These are phyloP conservation scores for Pyrrhia umbra DNA, from an alignment of 2,888 invertebrate genomes.

Conservation along the genomic window DNA sequence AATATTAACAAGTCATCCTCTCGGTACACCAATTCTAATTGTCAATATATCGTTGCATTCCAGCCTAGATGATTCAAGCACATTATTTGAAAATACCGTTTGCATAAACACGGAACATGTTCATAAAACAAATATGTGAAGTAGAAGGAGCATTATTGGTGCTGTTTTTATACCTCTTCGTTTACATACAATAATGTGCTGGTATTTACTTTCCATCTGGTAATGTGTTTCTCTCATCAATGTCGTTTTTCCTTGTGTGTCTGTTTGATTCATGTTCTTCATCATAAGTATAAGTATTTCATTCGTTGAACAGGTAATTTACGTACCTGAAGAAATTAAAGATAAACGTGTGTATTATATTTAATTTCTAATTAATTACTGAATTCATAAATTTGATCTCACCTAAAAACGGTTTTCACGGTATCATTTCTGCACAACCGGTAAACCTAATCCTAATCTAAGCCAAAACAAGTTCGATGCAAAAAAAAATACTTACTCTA, in stretches of 20 bases:
- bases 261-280: neutral
- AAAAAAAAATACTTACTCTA: no score
- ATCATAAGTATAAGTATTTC: no score
- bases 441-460: no score
- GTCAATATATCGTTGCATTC: neutral
- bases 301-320: no score
- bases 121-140: slow-evolving; percentile 18
- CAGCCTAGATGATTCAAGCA: neutral
- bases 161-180: neutral
- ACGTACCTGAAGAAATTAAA: no score
- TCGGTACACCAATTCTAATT: neutral
- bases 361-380: no score
- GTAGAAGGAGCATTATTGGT: neutral
- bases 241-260: neutral
- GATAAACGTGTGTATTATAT: no score
- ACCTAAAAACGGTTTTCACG: no score
- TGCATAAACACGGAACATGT: slow-evolving; percentile 13
- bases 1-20: neutral
- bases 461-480: no score
- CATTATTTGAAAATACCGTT: slow-evolving; percentile 2
- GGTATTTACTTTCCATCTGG: neutral
- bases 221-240: slow-evolving; percentile 5
- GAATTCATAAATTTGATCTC: no score
- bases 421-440: no score
- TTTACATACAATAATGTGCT: neutral